Evolutionary conservation across 2,797 vertebrate genomes (phyloP).

Genomic region (Aphelocoma californica): DNA sequence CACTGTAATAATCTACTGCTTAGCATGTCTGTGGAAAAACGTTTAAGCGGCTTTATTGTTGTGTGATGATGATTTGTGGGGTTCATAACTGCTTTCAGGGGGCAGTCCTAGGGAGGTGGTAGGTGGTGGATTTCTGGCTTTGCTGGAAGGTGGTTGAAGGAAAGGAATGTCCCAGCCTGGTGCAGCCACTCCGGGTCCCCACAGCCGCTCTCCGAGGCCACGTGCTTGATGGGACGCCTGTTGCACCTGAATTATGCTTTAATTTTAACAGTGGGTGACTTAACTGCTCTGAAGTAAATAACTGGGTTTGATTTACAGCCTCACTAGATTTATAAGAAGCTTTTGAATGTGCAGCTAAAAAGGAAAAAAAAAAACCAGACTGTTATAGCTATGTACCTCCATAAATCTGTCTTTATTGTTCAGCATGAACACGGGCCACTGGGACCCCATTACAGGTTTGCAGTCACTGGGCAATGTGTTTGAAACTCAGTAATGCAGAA

Average conservation of each 20-base stretch:
- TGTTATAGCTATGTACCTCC: constrained; percentile 27
- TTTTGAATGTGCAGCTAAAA: constrained; percentile 49
- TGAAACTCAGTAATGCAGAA: constrained; percentile 47
- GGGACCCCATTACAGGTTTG: constrained; percentile 54
- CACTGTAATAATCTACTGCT: not conserved
- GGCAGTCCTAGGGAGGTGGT: not conserved
- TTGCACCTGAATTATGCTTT: constrained; percentile 60
- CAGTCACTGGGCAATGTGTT: constrained; percentile 42
- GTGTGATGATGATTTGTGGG: not conserved
- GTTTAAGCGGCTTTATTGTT: not conserved
- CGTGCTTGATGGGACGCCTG: not conserved
- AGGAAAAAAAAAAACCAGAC: not conserved
- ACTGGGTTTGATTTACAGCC: constrained; percentile 64
- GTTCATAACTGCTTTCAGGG: not conserved
- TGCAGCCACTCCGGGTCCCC: not conserved
- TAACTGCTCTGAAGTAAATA: constrained; percentile 63
- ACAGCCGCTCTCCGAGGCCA: not conserved
- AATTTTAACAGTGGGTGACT: constrained; percentile 67
- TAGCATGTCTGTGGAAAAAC: not conserved
- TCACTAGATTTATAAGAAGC: constrained; percentile 47
- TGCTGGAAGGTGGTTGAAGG: not conserved
- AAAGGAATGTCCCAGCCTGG: not conserved
- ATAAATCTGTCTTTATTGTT: constrained; percentile 70
- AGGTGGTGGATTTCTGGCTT: not conserved
- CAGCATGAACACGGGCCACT: constrained; percentile 4